Conservation (phyloP, 2,113 vertebrate genomes). For the Indicator indicator region DNA sequence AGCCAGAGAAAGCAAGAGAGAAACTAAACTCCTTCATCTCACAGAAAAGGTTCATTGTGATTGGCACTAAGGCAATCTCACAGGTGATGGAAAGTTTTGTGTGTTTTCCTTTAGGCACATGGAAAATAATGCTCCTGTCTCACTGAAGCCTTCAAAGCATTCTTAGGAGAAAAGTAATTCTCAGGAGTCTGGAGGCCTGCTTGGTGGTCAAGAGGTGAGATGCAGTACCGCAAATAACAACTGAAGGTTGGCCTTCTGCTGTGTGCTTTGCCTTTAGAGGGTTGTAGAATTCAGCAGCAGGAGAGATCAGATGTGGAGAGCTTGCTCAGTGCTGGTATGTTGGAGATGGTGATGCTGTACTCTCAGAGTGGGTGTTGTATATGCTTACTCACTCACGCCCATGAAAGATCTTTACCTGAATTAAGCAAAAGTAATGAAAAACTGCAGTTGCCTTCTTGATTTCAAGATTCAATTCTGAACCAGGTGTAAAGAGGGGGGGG, state of each 20-base stretch:
- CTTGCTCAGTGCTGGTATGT: not conserved
- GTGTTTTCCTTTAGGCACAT: not conserved
- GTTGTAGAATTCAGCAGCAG: not conserved
- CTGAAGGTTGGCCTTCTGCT: not conserved
- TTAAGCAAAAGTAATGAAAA: not conserved
- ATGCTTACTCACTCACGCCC: not conserved
- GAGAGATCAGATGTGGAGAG: not conserved
- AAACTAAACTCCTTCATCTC: not conserved
- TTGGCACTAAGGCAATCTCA: not conserved
- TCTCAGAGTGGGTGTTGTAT: not conserved
- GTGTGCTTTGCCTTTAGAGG: not conserved
- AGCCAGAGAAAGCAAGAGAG: not conserved
- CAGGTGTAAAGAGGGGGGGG: not conserved
- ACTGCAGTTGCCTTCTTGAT: not conserved
- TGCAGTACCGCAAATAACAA: not conserved
- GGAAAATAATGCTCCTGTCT: not conserved
- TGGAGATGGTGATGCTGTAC: not conserved
- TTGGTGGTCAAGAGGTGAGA: not conserved
- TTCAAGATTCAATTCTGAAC: not conserved
- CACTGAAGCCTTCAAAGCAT: not conserved
- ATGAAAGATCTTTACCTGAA: not conserved
- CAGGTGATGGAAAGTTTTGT: not conserved
- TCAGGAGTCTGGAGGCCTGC: not conserved
- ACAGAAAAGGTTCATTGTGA: not conserved
- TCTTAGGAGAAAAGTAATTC: not conserved